Conservation (phyloP, 2,888 invertebrate species). For the Bibio marci region DNA sequence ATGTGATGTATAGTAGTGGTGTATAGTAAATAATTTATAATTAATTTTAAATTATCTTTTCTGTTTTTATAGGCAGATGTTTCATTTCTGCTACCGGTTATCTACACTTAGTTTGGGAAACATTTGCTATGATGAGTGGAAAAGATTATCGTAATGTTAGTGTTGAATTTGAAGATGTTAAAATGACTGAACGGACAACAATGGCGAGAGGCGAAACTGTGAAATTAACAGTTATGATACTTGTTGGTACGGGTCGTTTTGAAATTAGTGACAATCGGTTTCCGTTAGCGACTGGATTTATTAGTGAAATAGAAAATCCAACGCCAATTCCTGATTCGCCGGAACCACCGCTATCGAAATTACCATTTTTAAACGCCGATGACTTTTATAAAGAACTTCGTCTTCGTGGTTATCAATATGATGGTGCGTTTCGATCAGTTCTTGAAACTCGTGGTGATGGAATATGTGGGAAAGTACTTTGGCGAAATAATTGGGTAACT, state of each 20-base stretch:
- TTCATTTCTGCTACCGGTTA: constrained; percentile 46
- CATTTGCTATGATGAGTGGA: constrained; percentile 38
- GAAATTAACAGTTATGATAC: constrained; percentile 33
- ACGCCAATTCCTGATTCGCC: neutral
- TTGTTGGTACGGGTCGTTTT: constrained; percentile 34
- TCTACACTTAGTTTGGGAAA: constrained; percentile 27
- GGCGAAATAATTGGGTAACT: constrained; percentile 65
- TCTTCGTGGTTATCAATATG: constrained; percentile 38
- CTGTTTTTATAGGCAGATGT: constrained; percentile 27
- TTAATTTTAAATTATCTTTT: constrained; percentile 52
- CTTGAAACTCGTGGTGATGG: constrained; percentile 33
- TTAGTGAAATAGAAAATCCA: constrained; percentile 31
- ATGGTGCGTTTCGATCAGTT: constrained; percentile 31
- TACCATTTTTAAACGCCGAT: constrained; percentile 29
- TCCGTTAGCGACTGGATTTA: constrained; percentile 41
- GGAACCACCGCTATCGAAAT: constrained; percentile 4
- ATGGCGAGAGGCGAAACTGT: constrained; percentile 46
- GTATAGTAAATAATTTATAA: no score
- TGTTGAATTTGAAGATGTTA: constrained; percentile 69
- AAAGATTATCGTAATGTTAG: constrained; percentile 46
- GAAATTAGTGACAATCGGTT: constrained; percentile 39
- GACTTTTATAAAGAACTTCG: constrained; percentile 45
- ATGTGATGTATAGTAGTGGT: no score
- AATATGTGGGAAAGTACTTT: constrained; percentile 46
- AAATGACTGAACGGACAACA: constrained; percentile 60